Evolutionary conservation across 2,797 vertebrate genomes (phyloP), one percentile per base, ranked within the genome.

Genomic region (Danio aesculapii): DNA sequence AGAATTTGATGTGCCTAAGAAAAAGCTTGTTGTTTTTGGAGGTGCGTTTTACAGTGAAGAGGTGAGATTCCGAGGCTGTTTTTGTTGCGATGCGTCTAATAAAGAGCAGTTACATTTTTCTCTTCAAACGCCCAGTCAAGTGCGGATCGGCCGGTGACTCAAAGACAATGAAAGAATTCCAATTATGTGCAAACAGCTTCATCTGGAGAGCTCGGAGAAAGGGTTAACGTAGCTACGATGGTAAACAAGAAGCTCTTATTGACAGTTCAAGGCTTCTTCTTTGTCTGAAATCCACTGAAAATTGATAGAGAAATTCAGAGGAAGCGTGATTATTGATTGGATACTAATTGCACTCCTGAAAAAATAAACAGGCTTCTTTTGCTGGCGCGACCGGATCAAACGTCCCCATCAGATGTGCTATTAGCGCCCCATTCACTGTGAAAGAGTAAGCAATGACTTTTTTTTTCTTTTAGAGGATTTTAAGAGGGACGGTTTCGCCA

Each of bases 291-390:
- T 89, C 87, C 84, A 82, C 84, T 69, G 82, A 79, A 86, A 90
- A 93, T 87, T 89, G 89, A 89, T 90, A 87, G 79, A 89, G 78
- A 90, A 89, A 91, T 91, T 88, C 75, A 41, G 74, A 86, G 74
- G 83, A 88, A 83, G 84, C 30, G 7, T 70, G 16, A 57, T 70
- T 87, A 91, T 91, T 67, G 87, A 92, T 92, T 74, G 68, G 66
- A 72, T 79, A 12, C 81, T 86, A 83, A 88, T 90, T 90, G 85
- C 82, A 66, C 58, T 79, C 72, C 81, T 61, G 75, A 76, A 88
- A 86, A 89, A 88, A 64, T 43, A 87, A 88, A 86, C 77, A 64
- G 83, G 84, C 81, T 87, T 70, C 71, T 77, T 49, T 10, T 70
- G 80, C 84, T 30, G 73, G 44, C 82, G 47, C 46, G 58, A 52